phyloP scores from a whole-genome alignment of 2,797 vertebrate species.

The Hippopotamyrus pictus region DNA sequence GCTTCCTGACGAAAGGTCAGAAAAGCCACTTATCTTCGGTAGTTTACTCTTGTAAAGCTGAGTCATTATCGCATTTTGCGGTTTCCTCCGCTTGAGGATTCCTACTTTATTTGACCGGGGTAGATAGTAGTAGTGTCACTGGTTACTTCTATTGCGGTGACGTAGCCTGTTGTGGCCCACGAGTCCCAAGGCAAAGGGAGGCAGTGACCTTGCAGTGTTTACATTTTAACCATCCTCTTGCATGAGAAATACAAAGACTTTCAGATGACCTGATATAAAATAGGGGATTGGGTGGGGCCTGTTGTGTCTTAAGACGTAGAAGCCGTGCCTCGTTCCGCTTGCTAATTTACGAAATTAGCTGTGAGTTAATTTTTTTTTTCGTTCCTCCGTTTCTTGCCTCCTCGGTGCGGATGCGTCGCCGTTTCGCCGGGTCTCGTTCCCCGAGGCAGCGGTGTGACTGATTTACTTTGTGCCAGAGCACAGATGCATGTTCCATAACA shows the following conservation, averaged over 20 bases:
- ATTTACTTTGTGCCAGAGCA: slow-evolving; percentile 56
- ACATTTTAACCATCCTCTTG: slow-evolving; percentile 64
- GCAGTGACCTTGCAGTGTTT: slow-evolving; percentile 74
- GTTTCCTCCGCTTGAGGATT: slow-evolving; percentile 42
- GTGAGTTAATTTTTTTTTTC: slow-evolving; percentile 42
- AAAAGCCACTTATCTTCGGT: slow-evolving; percentile 12
- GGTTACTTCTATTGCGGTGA: slow-evolving; percentile 44
- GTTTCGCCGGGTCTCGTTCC: slow-evolving; percentile 29
- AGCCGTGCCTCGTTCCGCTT: slow-evolving; percentile 53
- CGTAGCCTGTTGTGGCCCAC: slow-evolving; percentile 59
- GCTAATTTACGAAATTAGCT: slow-evolving; percentile 60
- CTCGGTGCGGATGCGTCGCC: slow-evolving; percentile 44
- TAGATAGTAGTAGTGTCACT: slow-evolving; percentile 60
- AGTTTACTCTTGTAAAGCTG: slow-evolving; percentile 4
- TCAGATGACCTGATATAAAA: slow-evolving; percentile 54
- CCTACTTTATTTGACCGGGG: slow-evolving; percentile 49
- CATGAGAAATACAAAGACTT: slow-evolving; percentile 50
- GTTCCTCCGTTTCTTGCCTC: slow-evolving; percentile 17
- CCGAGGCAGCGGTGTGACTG: neutral
- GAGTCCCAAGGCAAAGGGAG: slow-evolving; percentile 42
- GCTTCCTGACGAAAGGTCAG: neutral
- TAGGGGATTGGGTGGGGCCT: slow-evolving; percentile 34
- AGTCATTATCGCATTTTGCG: neutral
- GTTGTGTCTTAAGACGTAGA: slow-evolving; percentile 33
- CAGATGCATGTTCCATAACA: slow-evolving; percentile 29